Base-by-base conservation (phyloP, 2,888 invertebrate genomes). In the Atethmia centrago region DNA sequence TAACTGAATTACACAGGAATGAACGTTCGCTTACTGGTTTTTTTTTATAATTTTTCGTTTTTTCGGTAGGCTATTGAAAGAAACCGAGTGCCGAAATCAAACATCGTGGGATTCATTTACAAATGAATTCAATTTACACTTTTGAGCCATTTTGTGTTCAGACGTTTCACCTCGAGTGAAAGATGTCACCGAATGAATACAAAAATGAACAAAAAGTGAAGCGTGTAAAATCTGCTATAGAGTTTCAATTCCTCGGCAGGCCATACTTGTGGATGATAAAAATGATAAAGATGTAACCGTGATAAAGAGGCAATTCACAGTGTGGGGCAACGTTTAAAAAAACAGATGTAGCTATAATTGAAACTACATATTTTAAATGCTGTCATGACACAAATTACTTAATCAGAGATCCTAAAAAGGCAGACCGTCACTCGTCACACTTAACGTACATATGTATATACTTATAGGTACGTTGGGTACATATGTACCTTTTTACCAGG, bases 341-440 rank as follows among this genome's bases (percentile, higher is more conserved):
- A 58, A 56, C 31, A 28, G 7, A 56, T 58, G 8, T 45, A 36
- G 8, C 64, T 71, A 40, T 82, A 66, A 58, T 65, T 66, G 59
- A 53, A 67, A 36, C 19, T 49, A 55, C 66, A 73, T 78, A 74
- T 63, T 73, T 75, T 65, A 77, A 81, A 74, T 67, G 67, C 62
- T 63, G 71, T 67, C 66, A 62, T 80, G 71, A 79, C 72, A 84
- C 62, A 75, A 72, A 81, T 73, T 68, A 68, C 61, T 79, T 36
- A 77, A 76, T 70, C 74, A 67, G 73, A n/a, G 7, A 70, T 70
- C 51, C 62, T 70, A 59, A 69, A 67, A 70, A 45, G 71, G 72
- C 8, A 67, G 36, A 45, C 12, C 12, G 16, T 67, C 47, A 63
- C 70, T 76, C 40, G 51, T 63, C 31, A 25, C 28, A 71, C 58